Evolutionary conservation across 2,113 vertebrate genomes (phyloP).

Genomic region (Lota lota): DNA sequence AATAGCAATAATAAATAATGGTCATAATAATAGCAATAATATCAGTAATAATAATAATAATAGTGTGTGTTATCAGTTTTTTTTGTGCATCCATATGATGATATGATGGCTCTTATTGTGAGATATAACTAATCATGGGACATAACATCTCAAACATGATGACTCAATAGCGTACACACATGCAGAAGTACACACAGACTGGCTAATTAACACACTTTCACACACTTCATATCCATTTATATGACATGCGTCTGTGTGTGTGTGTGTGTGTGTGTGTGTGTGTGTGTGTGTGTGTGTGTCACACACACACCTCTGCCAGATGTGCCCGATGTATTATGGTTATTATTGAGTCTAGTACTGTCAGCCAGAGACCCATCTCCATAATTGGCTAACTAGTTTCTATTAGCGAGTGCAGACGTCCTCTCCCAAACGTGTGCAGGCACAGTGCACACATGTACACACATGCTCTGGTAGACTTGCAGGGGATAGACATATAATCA

Average conservation of each 20-base stretch:
- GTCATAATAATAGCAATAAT: too few species aligned
- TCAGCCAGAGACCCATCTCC: slow-evolving; percentile 44
- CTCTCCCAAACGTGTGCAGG: background rate
- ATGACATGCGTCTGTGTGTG: slow-evolving; percentile 21
- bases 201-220: background rate
- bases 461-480: background rate
- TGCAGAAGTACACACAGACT: background rate
- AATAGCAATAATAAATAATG: too few species aligned
- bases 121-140: too few species aligned
- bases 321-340: slow-evolving; percentile 12
- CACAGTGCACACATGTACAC: background rate
- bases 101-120: too few species aligned
- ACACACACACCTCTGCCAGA: slow-evolving; percentile 9
- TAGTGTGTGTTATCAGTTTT: too few species aligned
- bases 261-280: too few species aligned
- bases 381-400: slow-evolving; percentile 51
- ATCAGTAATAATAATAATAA: too few species aligned
- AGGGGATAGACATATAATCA: too few species aligned
- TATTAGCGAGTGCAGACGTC: slow-evolving; percentile 43
- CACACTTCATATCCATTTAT: slow-evolving; percentile 40
- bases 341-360: slow-evolving; percentile 41
- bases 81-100: too few species aligned
- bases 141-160: too few species aligned
- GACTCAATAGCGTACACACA: background rate
- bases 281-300: background rate